These are phyloP conservation scores for Etheostoma spectabile DNA, from an alignment of 2,113 vertebrate species.

Conservation along the genomic window DNA sequence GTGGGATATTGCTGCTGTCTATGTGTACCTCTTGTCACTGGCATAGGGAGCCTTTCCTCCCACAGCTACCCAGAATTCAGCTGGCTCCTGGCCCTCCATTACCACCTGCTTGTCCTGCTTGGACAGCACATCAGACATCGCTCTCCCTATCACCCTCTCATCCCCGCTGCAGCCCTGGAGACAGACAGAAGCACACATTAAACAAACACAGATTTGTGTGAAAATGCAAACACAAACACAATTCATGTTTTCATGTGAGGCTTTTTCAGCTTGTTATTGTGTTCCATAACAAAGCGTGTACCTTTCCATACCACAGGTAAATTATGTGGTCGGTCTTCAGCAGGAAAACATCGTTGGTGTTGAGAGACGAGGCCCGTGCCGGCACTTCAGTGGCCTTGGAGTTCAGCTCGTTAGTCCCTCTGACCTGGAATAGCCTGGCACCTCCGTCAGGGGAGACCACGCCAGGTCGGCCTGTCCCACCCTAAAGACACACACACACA, in stretches of 20 bases:
- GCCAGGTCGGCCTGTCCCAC: slow-evolving; percentile 85
- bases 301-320: slow-evolving; percentile 95
- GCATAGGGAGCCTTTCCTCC: slow-evolving; percentile 91
- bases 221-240: not conserved
- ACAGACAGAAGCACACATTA: not conserved
- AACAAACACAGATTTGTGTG: not conserved
- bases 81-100: slow-evolving; percentile 91
- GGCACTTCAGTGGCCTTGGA: slow-evolving; percentile 90
- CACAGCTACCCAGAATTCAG: slow-evolving; percentile 91
- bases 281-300: slow-evolving; percentile 35
- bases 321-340: slow-evolving; percentile 82
- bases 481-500: slow-evolving; percentile 70
- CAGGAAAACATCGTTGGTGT: slow-evolving; percentile 91
- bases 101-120: slow-evolving; percentile 88
- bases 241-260: not conserved
- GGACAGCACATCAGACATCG: slow-evolving; percentile 86
- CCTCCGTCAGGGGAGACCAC: slow-evolving; percentile 59
- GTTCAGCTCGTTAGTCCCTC: slow-evolving; percentile 87
- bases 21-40: slow-evolving; percentile 88
- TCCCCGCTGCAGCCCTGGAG: slow-evolving; percentile 91
- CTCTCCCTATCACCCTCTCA: slow-evolving; percentile 90
- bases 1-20: not conserved
- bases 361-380: slow-evolving; percentile 88
- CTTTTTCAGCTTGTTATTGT: not conserved
- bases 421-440: slow-evolving; percentile 89